Evolutionary conservation across 2,888 invertebrate species (phyloP), one percentile per base, ranked within the genome.

Genomic region (Andrena bucephala): DNA sequence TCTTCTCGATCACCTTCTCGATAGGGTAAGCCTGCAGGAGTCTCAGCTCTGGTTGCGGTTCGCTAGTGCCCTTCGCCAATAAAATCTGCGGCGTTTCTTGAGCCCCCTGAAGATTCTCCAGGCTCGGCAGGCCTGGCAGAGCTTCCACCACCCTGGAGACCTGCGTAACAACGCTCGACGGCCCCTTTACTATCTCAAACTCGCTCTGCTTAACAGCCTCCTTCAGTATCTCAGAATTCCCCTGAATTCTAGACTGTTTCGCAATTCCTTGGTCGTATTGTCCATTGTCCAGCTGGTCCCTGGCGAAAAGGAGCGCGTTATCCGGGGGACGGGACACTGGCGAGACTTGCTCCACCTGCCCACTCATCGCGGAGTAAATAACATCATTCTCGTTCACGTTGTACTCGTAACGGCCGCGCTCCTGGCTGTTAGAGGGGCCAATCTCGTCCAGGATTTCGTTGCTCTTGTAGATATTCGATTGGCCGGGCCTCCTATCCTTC

Each of bases 1-100:
- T 91, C 86, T 94, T 95, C 70, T 95, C 94, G 0, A 94, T 91
- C 1, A 94, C 91, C 88, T 93, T 93, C 72, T 93, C 92, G 6
- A 93, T 85, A 0, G 92, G 81, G 70, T 85, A 77, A 0, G 75
- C 63, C 2, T 73, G 81, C 8, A 82, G 8, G 1, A 77, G 69
- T 2, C 68, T 86, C 0, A 62, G 16, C 27, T 81, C 81, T 0
- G 59, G 20, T 0, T 48, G 36, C 5, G 59, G 2, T 16, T 80
- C 77, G 16, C 3, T 63, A 4, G 29, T 6, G 2, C 42, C 8
- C 3, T 72, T 78, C 2, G 10, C 52, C 13, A 42, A 6, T 7
- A 77, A 20, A 6, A 73, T 63, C 4, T 81, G 71, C 3, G 68
- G 3, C 1, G 20, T 8, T 27, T 81, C 63, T 3, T 59, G 67